Percentiles rank a stretch among this genome's conserved stretches.
These are phyloP conservation scores for Cacatua alba DNA, from an alignment of 2,113 vertebrate genomes.

Conservation along the genomic window DNA sequence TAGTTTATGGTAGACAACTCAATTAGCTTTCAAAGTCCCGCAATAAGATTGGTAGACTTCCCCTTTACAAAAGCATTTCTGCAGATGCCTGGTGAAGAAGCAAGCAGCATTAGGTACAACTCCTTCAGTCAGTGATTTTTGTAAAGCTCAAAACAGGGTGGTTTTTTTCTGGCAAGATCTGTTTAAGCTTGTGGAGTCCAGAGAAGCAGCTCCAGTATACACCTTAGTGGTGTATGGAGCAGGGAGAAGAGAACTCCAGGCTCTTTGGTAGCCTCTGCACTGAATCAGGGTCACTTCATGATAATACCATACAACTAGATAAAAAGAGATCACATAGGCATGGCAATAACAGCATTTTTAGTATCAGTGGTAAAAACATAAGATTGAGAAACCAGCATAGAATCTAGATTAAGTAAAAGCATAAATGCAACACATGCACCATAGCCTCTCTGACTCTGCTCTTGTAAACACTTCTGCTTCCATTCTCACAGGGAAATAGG, in stretches of 20 bases:
- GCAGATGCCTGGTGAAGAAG: background rate
- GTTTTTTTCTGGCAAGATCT: background rate
- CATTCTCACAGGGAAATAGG: background rate
- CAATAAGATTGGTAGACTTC: background rate
- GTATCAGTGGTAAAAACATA: background rate
- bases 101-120: background rate
- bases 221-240: background rate
- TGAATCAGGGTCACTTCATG: background rate
- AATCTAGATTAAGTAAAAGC: background rate
- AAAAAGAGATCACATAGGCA: rapidly evolving
- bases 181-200: background rate
- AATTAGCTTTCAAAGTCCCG: background rate
- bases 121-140: background rate
- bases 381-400: background rate
- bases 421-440: background rate
- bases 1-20: slow-evolving; percentile 18
- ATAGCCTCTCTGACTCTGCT: background rate
- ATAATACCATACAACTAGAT: background rate
- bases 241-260: background rate
- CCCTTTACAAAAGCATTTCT: background rate
- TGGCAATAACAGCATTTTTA: background rate
- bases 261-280: background rate
- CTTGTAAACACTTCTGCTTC: background rate
- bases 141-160: background rate
- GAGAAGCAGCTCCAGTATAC: background rate